Evolutionary conservation across 2,888 invertebrate genomes (phyloP).

Genomic region (Troides aeacus): DNA sequence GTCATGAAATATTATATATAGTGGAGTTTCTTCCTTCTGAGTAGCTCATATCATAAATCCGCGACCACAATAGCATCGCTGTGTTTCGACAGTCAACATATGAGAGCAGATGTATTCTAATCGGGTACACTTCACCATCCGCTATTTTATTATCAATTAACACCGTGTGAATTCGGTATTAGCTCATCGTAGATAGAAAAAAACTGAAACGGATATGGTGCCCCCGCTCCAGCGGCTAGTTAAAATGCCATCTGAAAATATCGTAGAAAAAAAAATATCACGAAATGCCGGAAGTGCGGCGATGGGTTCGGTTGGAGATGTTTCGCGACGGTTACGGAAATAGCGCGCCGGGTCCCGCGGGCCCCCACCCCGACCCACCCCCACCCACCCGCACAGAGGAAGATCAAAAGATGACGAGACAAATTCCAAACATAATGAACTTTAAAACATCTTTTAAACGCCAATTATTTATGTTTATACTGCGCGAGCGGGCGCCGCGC

Average conservation of each 20-base stretch:
- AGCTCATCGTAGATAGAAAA: neutral
- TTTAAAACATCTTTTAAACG: constrained; percentile 10
- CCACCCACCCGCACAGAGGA: constrained; percentile 54
- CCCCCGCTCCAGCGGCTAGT: constrained; percentile 36
- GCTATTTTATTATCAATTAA: too few relatives aligned
- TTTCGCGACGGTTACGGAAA: constrained; percentile 50
- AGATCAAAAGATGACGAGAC: constrained; percentile 54
- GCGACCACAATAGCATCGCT: too few relatives aligned
- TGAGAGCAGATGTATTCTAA: too few relatives aligned
- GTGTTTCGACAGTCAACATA: too few relatives aligned
- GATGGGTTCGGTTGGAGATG: constrained; percentile 29
- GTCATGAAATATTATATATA: too few relatives aligned
- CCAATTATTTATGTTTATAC: constrained; percentile 11
- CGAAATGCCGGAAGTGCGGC: constrained; percentile 46
- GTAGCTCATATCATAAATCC: too few relatives aligned
- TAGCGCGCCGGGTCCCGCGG: constrained; percentile 30
- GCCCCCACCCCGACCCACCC: constrained; percentile 14
- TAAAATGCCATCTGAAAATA: constrained; percentile 49
- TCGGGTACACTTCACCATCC: too few relatives aligned
- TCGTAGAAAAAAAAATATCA: constrained; percentile 33
- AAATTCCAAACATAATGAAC: constrained; percentile 46
- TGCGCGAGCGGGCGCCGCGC: constrained; percentile 14
- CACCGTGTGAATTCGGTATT: too few relatives aligned
- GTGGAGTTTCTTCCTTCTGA: too few relatives aligned
- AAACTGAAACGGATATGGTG: constrained; percentile 10